Percentiles rank a stretch among this genome's conserved stretches.
Evolutionary conservation across 2,888 invertebrate species (phyloP).

Genomic region (Microctonus brassicae): DNA sequence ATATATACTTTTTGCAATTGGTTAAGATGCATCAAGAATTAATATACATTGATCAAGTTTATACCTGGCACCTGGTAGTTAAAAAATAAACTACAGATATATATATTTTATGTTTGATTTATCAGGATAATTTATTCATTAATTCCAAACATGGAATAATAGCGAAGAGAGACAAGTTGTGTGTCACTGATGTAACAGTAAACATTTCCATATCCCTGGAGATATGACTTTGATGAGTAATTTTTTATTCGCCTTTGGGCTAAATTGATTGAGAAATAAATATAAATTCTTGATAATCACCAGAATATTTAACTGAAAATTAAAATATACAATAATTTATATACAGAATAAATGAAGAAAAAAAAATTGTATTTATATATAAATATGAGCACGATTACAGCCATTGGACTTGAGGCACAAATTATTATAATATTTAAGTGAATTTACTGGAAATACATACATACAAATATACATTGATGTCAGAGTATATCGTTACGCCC

Average conservation of each 20-base stretch:
- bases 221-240: not conserved
- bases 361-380: not conserved
- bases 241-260: not conserved
- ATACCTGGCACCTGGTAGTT: slow-evolving; percentile 7
- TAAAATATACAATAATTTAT: not conserved
- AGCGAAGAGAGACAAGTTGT: slow-evolving; percentile 40
- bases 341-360: not conserved
- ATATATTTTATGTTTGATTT: not conserved
- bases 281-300: not conserved
- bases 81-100: slow-evolving; percentile 38
- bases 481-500: not conserved
- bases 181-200: slow-evolving; percentile 60
- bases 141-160: slow-evolving; percentile 48
- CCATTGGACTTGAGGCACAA: not conserved
- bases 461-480: not conserved
- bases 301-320: not conserved
- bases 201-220: slow-evolving; percentile 47
- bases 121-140: slow-evolving; percentile 54
- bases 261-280: not conserved
- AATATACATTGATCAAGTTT: not conserved
- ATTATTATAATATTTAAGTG: not conserved
- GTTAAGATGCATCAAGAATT: not conserved
- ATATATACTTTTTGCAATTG: slow-evolving; percentile 1
- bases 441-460: not conserved
- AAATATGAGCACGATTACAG: not conserved